Percentiles rank a stretch among this genome's conserved stretches.
These are phyloP conservation scores for Linyphia triangularis DNA, from an alignment of 2,888 invertebrate genomes.

Conservation along the genomic window DNA sequence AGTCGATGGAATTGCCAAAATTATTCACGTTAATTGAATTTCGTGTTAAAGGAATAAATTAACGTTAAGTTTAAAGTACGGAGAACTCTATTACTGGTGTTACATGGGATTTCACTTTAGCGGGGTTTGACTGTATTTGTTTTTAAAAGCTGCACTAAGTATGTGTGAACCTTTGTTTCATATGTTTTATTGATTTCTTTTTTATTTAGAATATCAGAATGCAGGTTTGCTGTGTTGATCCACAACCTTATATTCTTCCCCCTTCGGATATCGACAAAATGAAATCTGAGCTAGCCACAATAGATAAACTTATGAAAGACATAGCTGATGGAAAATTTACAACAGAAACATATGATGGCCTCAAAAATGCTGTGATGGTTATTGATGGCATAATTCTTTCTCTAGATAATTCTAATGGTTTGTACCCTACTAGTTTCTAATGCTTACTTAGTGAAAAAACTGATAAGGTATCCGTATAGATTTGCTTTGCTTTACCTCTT, in stretches of 20 bases:
- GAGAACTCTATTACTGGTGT: too few species aligned
- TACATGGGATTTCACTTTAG: too few species aligned
- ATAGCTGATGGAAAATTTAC: slow-evolving; percentile 79
- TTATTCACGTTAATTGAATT: too few species aligned
- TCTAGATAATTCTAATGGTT: slow-evolving; percentile 89
- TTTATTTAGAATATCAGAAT: slow-evolving; percentile 39
- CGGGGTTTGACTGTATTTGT: too few species aligned
- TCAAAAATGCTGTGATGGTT: slow-evolving; percentile 85
- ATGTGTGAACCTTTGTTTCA: too few species aligned
- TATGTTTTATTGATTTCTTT: neutral
- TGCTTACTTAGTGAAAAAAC: too few species aligned
- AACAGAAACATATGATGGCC: slow-evolving; percentile 83
- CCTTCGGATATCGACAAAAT: slow-evolving; percentile 57
- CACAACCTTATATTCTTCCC: slow-evolving; percentile 27
- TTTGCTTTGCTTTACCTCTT: too few species aligned
- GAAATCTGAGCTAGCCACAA: slow-evolving; percentile 38
- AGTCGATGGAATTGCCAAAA: too few species aligned
- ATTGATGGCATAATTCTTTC: slow-evolving; percentile 86
- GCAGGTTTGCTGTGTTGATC: slow-evolving; percentile 56
- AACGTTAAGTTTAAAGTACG: too few species aligned
- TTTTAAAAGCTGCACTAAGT: too few species aligned
- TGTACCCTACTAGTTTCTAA: slow-evolving; percentile 74
- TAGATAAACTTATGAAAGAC: slow-evolving; percentile 44
- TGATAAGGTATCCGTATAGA: too few species aligned
- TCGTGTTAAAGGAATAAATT: too few species aligned